phyloP scores from a whole-genome alignment of 2,888 invertebrate species.

The Acronicta psi region DNA sequence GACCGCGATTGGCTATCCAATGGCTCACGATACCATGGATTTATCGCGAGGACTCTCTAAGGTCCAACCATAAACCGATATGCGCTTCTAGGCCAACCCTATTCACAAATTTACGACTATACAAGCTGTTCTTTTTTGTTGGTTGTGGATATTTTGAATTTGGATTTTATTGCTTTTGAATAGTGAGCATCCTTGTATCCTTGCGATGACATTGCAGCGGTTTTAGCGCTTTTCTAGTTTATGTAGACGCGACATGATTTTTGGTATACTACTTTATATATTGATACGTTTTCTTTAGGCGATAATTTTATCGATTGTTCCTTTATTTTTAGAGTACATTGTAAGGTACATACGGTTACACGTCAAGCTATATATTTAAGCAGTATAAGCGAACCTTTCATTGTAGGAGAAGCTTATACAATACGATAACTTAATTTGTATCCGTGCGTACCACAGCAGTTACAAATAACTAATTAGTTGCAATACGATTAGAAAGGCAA shows the following conservation, averaged over 20 bases:
- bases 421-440: too few relatives aligned
- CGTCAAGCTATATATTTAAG: too few relatives aligned
- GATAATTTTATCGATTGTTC: too few relatives aligned
- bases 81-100: constrained; percentile 48
- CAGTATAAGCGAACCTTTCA: too few relatives aligned
- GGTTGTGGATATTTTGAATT: constrained; percentile 60
- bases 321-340: too few relatives aligned
- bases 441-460: too few relatives aligned
- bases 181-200: constrained; percentile 60
- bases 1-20: constrained; percentile 70
- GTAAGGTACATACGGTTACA: too few relatives aligned
- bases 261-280: too few relatives aligned
- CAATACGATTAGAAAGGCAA: too few relatives aligned
- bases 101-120: constrained; percentile 50
- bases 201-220: constrained; percentile 25
- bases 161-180: constrained; percentile 76
- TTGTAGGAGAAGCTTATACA: too few relatives aligned
- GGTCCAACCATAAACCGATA: constrained; percentile 62
- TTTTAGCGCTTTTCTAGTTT: constrained; percentile 25
- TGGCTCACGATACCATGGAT: constrained; percentile 67
- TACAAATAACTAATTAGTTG: too few relatives aligned
- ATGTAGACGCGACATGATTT: neutral
- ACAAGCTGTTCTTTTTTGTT: constrained; percentile 30
- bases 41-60: constrained; percentile 66
- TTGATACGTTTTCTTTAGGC: too few relatives aligned